Evolutionary conservation across 2,797 vertebrate species (phyloP), one percentile per base, ranked within the genome.

Genomic region (Gila robusta): DNA sequence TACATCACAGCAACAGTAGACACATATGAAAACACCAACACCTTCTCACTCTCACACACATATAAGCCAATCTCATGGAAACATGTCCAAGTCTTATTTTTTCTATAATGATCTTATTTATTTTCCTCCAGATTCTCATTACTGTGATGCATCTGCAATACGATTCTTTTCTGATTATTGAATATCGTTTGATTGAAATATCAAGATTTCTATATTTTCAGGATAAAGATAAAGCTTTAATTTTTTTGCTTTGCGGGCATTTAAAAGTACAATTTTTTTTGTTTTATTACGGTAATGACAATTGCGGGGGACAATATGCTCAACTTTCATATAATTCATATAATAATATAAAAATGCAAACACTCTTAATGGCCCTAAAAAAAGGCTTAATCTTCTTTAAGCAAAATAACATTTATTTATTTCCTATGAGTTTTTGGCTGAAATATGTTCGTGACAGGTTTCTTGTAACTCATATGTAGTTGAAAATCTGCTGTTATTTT

Each of bases 1-100:
- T 74, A 85, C 82, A 26, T 69, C 16, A 59, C 21, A 39, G 56
- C 79, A 8, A 67, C 10, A 47, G 41, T 9, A 41, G 26, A 74
- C 11, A 41, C 16, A 26, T 16, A 71, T 26, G 37, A 17, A 69
- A 84, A 44, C 9, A 67, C 28, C 70, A 17, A 74, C 21, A 14
- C 71, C 6, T 32, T 47, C 59, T 74, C 28, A 9, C 32, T 16
- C 1, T 37, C 19, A 16, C 16, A 7, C 19, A 76, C 10, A 52
- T 14, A 66, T 66, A 16, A 17, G 23, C 23, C n/a, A 26, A 17
- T 26, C 7, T 78, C 23, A 62, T 7, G 4, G 12, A 41, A 62
- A 41, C 54, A 41, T 19, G 12, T 21, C 47, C 17, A 12, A 11
- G 26, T 23, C 28, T 7, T 37, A 14, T 23, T 77, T 56, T 77